These are phyloP conservation scores for Limosa lapponica DNA, from an alignment of 2,797 vertebrate species.

Conservation along the genomic window DNA sequence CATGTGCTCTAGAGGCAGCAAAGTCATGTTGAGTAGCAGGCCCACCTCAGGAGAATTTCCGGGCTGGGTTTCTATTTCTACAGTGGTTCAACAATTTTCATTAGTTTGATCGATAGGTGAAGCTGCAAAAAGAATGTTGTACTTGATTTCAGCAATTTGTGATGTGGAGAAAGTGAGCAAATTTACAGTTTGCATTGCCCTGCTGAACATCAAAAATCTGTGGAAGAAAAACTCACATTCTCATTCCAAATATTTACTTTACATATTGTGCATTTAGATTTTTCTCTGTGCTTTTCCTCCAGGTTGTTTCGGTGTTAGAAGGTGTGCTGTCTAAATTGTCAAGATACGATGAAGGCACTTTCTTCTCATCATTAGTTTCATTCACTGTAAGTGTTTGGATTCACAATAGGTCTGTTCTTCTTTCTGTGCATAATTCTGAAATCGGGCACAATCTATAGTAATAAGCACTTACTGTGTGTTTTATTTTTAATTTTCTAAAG, in stretches of 20 bases:
- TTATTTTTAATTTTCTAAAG: constrained; percentile 77
- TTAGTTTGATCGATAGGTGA: neutral
- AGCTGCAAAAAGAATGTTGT: neutral
- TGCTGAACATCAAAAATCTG: neutral
- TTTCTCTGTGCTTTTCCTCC: constrained; percentile 29
- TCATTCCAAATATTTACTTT: neutral
- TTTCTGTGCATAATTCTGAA: constrained; percentile 10
- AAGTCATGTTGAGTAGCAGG: neutral
- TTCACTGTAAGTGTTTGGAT: constrained; percentile 91
- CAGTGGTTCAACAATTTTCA: neutral
- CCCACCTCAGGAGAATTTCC: neutral
- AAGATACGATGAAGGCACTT: constrained; percentile 95
- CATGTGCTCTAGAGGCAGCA: accelerated
- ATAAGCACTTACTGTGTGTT: constrained; percentile 57
- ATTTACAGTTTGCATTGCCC: neutral
- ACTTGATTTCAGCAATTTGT: neutral
- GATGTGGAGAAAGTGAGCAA: neutral
- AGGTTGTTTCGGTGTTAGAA: constrained; percentile 92
- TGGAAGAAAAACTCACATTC: neutral
- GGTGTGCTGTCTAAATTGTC: constrained; percentile 92
- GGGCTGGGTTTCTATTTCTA: neutral
- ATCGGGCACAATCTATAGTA: neutral
- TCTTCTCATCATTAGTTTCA: constrained; percentile 96
- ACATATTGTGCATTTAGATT: neutral
- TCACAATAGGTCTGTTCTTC: neutral